Percentiles rank a stretch among this genome's conserved stretches.
These are phyloP conservation scores for Zaprionus lachaisei DNA, from an alignment of 1,140 invertebrate genomes.

Conservation along the genomic window DNA sequence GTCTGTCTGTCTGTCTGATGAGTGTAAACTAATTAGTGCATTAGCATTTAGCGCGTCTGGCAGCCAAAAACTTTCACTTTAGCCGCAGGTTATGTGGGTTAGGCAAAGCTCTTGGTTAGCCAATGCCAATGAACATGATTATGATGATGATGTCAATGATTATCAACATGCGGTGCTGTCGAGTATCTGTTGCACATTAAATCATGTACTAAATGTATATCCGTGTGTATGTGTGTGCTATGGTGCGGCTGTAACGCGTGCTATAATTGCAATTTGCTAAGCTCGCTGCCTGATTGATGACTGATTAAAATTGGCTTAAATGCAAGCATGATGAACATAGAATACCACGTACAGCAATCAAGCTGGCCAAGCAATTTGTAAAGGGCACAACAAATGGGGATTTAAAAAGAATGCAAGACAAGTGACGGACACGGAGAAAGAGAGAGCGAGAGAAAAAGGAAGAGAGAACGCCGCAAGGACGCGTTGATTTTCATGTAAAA, in stretches of 20 bases:
- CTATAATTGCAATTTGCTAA: slow-evolving; percentile 57
- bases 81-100: slow-evolving; percentile 50
- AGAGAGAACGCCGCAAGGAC: slow-evolving; percentile 39
- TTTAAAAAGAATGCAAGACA: slow-evolving; percentile 40
- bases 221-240: slow-evolving; percentile 19
- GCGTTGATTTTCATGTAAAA: slow-evolving; percentile 81
- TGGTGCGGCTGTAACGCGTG: slow-evolving; percentile 44
- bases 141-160: slow-evolving; percentile 42
- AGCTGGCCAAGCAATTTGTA: slow-evolving; percentile 40
- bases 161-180: slow-evolving; percentile 10
- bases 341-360: slow-evolving; percentile 36
- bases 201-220: slow-evolving; percentile 17
- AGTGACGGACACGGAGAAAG: slow-evolving; percentile 15
- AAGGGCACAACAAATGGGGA: slow-evolving; percentile 59
- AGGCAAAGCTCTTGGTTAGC: slow-evolving; percentile 36
- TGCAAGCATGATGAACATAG: slow-evolving; percentile 59
- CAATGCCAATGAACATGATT: slow-evolving; percentile 15
- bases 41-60: slow-evolving; percentile 55
- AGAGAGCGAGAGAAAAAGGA: neutral
- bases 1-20: slow-evolving; percentile 9
- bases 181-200: slow-evolving; percentile 61
- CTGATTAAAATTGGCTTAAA: slow-evolving; percentile 72
- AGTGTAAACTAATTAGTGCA: slow-evolving; percentile 72
- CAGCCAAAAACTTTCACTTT: slow-evolving; percentile 54
- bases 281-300: slow-evolving; percentile 49